Base-by-base conservation (phyloP, 2,113 vertebrate species). In the Dascyllus trimaculatus region DNA sequence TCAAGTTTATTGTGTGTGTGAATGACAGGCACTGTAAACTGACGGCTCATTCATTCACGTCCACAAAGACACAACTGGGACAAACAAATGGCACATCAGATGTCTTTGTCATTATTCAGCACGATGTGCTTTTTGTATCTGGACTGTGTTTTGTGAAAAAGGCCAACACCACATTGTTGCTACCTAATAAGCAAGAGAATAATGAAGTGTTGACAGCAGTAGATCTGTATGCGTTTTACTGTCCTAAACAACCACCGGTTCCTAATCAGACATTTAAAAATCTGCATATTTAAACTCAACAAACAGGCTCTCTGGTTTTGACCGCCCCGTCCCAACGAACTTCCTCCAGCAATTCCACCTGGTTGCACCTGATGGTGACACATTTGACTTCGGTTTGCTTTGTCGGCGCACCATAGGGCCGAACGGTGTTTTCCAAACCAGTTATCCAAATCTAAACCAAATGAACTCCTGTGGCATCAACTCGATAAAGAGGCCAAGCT, bases 31-130 rank as follows among this genome's bases (percentile, higher is more conserved):
- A 46, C 51, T 71, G 58, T 66, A 63, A 79, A 63, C 38, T 62
- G 61, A 68, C 80, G 62, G 61, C 29, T 70, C 60, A 9, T 29
- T 38, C 48, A 52, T 62, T 38, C 48, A 43, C 38, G 9, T 17
- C 25, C n/a, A 48, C 75, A 66, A 68, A 80, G 67, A 64, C 58
- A 74, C 78, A 83, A 54, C 71, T 51, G 11, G 43, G 45, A 40
- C 29, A 71, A 35, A 79, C 68, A 48, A 65, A 82, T 43, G 22
- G 11, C 46, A 24, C 35, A 38, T 61, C 49, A 63, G 4, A 43
- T 2, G 26, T 18, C 21, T 49, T 71, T 51, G 14, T 38, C 43
- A 10, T 32, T 38, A 11, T 40, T 75, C 25, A 11, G 63, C 17
- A 25, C 11, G 26, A n/a, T 56, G 21, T 60, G 53, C 53, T 35